These are phyloP conservation scores for Zapus hudsonius DNA, from an alignment of 2,113 vertebrate genomes.

Conservation along the genomic window DNA sequence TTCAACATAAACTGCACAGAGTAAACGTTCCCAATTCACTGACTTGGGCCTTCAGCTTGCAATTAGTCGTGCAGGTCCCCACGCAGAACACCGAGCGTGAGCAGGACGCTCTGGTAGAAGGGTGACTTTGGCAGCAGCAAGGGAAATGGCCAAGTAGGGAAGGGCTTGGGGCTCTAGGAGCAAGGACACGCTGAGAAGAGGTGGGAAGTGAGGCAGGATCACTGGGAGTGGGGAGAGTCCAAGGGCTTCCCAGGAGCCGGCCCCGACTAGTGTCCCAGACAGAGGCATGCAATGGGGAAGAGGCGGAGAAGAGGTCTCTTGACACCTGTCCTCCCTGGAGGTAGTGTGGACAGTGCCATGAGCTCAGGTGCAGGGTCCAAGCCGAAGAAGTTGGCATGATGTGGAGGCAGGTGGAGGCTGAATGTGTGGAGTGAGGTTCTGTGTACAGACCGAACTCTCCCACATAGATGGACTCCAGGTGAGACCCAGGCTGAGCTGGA, in stretches of 20 bases:
- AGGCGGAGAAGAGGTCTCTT: background rate
- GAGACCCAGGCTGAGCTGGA: background rate
- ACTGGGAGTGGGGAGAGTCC: background rate
- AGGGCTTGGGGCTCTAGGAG: background rate
- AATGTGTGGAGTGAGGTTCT: background rate
- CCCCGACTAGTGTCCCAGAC: background rate
- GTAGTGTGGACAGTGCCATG: background rate
- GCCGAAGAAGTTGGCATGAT: background rate
- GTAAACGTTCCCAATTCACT: too few relatives aligned
- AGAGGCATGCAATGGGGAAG: background rate
- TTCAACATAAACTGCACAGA: too few relatives aligned
- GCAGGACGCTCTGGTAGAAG: background rate
- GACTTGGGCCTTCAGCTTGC: background rate
- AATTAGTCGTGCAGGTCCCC: background rate
- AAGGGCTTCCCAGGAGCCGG: background rate
- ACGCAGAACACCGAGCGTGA: background rate
- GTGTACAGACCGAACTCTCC: background rate
- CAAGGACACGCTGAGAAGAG: background rate
- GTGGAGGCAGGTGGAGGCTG: background rate
- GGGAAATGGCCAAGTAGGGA: background rate
- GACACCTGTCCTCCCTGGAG: background rate
- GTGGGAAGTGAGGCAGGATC: background rate
- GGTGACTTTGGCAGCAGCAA: background rate
- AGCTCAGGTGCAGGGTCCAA: background rate
- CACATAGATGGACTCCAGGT: background rate